Evolutionary conservation across 2,113 vertebrate species (phyloP).

Genomic region (Callopanchax toddi): DNA sequence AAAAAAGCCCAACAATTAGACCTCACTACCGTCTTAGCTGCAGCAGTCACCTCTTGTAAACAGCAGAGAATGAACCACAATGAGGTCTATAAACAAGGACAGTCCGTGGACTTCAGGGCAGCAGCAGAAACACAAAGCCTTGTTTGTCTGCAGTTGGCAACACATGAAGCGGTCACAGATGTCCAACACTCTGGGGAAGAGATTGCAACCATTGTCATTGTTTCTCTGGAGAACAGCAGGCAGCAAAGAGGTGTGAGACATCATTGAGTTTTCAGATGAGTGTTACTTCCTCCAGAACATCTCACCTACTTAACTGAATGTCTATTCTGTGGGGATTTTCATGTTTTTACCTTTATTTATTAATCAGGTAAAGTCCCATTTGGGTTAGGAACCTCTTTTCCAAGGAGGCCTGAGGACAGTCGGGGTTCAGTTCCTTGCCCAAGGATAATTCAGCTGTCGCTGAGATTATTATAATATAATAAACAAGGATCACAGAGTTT

Average conservation of each 20-base stretch:
- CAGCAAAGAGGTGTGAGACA: conserved; percentile 52
- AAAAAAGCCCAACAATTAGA: conserved; percentile 6
- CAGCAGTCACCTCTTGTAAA: conserved; percentile 23
- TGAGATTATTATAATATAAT: too few relatives aligned
- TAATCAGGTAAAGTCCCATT: too few relatives aligned
- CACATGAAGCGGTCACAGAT: conserved; percentile 63
- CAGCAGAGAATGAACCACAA: conserved; percentile 37
- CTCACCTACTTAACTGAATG: conserved; percentile 21
- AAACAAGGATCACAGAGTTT: background rate
- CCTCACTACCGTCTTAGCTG: conserved; percentile 7
- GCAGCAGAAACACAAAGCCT: conserved; percentile 57
- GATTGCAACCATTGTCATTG: conserved; percentile 62
- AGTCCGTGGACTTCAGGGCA: conserved; percentile 54
- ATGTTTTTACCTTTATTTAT: too few relatives aligned
- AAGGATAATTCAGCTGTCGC: too few relatives aligned
- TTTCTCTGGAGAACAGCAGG: conserved; percentile 27
- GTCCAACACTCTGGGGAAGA: conserved; percentile 40
- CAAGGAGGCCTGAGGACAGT: too few relatives aligned
- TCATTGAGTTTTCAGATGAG: conserved; percentile 32
- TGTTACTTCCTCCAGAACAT: conserved; percentile 52
- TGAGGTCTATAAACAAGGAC: conserved; percentile 67
- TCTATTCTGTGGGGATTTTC: conserved; percentile 7
- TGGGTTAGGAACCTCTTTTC: too few relatives aligned
- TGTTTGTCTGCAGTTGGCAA: conserved; percentile 71
- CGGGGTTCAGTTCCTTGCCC: too few relatives aligned